Conservation (phyloP, 2,797 vertebrate genomes). For the Coregonus ussuriensis region DNA sequence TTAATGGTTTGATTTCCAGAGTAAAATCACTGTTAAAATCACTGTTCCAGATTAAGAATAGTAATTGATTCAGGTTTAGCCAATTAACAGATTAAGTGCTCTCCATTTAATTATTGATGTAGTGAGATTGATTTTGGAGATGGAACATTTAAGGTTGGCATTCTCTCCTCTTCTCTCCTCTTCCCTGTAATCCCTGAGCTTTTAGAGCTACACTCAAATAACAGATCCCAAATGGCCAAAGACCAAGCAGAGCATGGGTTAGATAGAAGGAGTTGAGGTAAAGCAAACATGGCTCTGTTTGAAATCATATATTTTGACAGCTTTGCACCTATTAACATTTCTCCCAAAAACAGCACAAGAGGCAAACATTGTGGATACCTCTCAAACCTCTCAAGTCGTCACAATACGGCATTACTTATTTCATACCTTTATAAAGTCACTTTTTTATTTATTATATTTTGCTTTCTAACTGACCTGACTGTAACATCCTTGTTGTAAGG, state of each 20-base stretch:
- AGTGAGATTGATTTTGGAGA: background rate
- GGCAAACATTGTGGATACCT: background rate
- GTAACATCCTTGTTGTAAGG: slow-evolving; percentile 25
- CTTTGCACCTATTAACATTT: background rate
- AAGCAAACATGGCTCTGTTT: too few relatives aligned
- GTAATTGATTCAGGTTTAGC: background rate
- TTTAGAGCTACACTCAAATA: slow-evolving; percentile 13
- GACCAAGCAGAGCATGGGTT: slow-evolving; percentile 2
- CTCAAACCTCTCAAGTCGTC: background rate
- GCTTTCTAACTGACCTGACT: slow-evolving; percentile 5
- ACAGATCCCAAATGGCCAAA: background rate
- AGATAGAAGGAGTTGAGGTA: slow-evolving; percentile 12
- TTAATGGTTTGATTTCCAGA: too few relatives aligned
- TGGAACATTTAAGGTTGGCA: background rate
- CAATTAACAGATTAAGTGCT: background rate
- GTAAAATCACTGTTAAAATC: background rate
- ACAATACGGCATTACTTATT: background rate
- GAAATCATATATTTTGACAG: background rate
- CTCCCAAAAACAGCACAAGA: background rate
- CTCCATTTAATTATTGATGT: background rate
- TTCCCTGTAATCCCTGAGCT: background rate
- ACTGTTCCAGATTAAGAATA: background rate
- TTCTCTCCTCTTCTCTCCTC: background rate
- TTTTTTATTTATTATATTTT: slow-evolving; percentile 16
- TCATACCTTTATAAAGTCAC: slow-evolving; percentile 21